Conservation (phyloP, 64 coral and sea anemone species). For the Actinia tenebrosa region DNA sequence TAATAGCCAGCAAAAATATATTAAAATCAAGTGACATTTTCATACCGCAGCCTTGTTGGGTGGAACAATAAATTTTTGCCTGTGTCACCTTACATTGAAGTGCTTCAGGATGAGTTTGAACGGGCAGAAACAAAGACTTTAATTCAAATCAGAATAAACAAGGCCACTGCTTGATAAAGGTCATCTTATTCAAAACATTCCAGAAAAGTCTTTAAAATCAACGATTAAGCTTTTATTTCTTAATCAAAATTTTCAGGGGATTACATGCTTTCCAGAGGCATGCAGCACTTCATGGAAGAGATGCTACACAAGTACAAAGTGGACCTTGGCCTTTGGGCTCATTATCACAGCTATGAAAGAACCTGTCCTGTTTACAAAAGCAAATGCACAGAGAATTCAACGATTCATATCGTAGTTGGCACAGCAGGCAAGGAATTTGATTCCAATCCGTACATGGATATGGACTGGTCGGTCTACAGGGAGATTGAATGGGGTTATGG, state of each 20-base stretch:
- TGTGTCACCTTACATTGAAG: no score
- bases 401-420: constrained; percentile 81
- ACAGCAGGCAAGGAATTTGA: constrained; percentile 65
- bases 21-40: no score
- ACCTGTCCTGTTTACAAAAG: constrained; percentile 81
- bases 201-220: background rate
- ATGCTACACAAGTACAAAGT: constrained; percentile 86
- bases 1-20: no score
- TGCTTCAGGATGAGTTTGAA: no score
- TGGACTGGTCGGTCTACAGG: constrained; percentile 74
- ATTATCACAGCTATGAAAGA: constrained; percentile 95
- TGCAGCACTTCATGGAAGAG: constrained; percentile 83
- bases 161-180: no score
- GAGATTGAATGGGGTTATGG: constrained; percentile 82
- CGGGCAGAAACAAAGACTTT: no score
- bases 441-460: constrained; percentile 15
- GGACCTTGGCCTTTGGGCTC: constrained; percentile 94
- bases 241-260: constrained; percentile 49
- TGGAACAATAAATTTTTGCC: no score
- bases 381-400: constrained; percentile 51
- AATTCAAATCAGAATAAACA: no score
- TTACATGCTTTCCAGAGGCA: constrained; percentile 69
- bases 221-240: background rate
- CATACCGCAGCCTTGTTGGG: no score
- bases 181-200: no score